Conservation (phyloP, 2,113 vertebrate genomes). For the Saimiri boliviensis region DNA sequence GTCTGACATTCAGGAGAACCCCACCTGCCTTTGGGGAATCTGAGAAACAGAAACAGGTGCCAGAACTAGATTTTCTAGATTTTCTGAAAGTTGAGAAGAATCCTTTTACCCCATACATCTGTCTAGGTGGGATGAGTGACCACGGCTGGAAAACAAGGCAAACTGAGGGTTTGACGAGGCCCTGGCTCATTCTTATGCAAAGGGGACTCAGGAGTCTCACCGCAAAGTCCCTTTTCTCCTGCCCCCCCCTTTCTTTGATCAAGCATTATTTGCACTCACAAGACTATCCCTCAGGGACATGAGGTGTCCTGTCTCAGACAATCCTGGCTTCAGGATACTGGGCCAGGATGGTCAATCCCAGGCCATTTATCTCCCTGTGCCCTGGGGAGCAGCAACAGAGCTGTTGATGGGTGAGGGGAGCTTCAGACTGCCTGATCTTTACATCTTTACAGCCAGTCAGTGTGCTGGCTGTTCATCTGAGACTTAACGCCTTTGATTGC, state of each 20-base stretch:
- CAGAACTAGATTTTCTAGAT: not conserved
- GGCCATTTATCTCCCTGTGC: not conserved
- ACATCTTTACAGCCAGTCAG: not conserved
- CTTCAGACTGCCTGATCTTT: not conserved
- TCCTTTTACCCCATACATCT: not conserved
- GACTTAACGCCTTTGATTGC: constrained; percentile 29
- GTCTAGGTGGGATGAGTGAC: not conserved
- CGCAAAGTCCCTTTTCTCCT: not conserved
- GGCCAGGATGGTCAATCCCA: not conserved
- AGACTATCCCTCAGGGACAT: not conserved
- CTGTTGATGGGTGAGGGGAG: not conserved
- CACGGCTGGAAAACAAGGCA: not conserved
- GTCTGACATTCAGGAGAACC: not conserved
- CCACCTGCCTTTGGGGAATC: not conserved
- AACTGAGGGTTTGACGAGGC: not conserved
- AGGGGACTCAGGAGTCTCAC: not conserved
- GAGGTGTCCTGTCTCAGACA: not conserved
- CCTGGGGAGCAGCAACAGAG: not conserved
- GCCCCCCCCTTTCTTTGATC: not conserved
- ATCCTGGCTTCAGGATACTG: not conserved
- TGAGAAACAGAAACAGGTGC: not conserved
- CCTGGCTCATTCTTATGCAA: not conserved
- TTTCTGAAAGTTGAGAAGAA: not conserved
- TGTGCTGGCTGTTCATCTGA: not conserved
- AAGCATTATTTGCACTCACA: not conserved